A percentile compares a stretch with the other conserved stretches of the same genome.
phyloP scores from a whole-genome alignment of 2,888 invertebrate species.

The Cheilosia vernalis region DNA sequence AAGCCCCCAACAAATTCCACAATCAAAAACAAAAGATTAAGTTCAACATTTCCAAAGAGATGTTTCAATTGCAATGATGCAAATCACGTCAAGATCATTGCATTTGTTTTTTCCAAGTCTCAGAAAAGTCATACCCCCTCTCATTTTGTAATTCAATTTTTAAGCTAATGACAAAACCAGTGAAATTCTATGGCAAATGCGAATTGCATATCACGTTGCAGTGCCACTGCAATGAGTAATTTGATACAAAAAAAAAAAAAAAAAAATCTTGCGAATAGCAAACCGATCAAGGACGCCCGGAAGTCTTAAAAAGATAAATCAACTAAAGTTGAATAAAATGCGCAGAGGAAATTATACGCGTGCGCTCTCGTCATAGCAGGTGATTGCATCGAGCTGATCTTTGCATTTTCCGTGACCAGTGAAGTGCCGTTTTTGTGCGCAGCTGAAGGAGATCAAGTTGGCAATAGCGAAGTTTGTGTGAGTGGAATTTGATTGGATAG shows the following conservation, averaged over 20 bases:
- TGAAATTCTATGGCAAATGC: conserved; percentile 42
- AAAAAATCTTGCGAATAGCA: conserved; percentile 12
- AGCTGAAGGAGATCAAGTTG: conserved; percentile 36
- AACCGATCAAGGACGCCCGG: conserved; percentile 64
- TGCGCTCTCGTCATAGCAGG: conserved; percentile 38
- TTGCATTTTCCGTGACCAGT: conserved; percentile 12
- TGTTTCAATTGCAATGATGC: conserved; percentile 53
- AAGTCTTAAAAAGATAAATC: conserved; percentile 60
- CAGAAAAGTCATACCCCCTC: background rate
- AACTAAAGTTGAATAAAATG: conserved; percentile 42
- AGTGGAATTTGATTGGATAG: background rate
- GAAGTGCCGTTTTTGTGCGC: background rate
- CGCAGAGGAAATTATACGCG: conserved; percentile 15
- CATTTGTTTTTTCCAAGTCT: background rate
- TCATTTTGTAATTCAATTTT: conserved; percentile 44
- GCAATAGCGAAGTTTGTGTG: background rate
- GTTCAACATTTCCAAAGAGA: conserved; percentile 27
- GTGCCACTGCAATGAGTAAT: conserved; percentile 37
- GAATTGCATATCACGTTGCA: conserved; percentile 50
- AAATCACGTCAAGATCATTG: conserved; percentile 40
- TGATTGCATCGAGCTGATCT: conserved; percentile 52
- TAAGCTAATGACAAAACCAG: conserved; percentile 29
- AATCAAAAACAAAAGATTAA: conserved; percentile 58
- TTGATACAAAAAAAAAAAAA: conserved; percentile 21
- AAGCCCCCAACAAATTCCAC: conserved; percentile 24